phyloP scores from a whole-genome alignment of 1,140 invertebrate genomes.

The Druon quercuslanigerum region DNA sequence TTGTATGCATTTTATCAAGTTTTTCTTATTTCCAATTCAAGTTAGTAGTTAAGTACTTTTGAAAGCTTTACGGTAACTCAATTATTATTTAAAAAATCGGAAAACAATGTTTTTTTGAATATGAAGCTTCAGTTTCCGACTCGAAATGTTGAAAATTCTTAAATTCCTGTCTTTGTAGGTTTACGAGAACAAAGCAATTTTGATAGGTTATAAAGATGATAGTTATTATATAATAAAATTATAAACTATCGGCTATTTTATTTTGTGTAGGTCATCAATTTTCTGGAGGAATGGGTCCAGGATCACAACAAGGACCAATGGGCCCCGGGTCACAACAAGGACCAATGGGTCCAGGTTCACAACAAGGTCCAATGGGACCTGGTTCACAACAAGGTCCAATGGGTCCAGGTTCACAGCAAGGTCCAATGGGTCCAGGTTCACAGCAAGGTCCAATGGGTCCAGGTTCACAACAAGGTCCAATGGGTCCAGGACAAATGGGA shows the following conservation, averaged over 20 bases:
- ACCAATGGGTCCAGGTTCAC: slow-evolving; percentile 38
- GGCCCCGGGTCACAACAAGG: slow-evolving; percentile 44
- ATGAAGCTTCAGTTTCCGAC: too few species aligned
- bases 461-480: slow-evolving; percentile 47
- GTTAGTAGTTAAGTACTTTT: too few species aligned
- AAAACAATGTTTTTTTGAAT: too few species aligned
- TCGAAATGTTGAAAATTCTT: too few species aligned
- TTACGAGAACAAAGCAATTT: too few species aligned
- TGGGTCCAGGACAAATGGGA: slow-evolving; percentile 62
- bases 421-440: slow-evolving; percentile 38
- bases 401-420: slow-evolving; percentile 40
- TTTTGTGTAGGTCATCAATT: slow-evolving; percentile 13
- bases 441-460: background rate
- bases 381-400: slow-evolving; percentile 52
- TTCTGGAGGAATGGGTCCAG: slow-evolving; percentile 7
- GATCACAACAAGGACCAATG: slow-evolving; percentile 46
- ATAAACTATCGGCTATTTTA: background rate
- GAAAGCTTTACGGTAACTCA: too few species aligned
- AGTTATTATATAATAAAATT: too few species aligned
- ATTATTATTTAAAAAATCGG: too few species aligned
- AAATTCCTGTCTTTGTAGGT: too few species aligned
- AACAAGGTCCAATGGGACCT: slow-evolving; percentile 51
- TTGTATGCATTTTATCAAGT: too few species aligned
- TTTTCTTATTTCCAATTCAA: too few species aligned
- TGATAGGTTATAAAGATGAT: too few species aligned